phyloP scores from a whole-genome alignment of 2,113 vertebrate species.

The Elephantulus edwardii region DNA sequence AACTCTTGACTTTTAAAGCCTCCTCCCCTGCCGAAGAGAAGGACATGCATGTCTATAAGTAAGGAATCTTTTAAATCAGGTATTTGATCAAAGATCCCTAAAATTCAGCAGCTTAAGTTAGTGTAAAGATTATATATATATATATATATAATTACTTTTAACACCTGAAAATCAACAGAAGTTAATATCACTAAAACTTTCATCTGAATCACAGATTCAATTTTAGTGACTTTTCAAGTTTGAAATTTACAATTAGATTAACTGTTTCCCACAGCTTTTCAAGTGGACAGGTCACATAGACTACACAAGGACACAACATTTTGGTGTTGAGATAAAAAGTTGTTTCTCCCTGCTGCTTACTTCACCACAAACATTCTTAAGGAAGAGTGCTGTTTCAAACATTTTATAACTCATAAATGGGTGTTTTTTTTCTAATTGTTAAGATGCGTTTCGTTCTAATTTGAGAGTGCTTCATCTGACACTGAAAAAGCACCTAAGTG shows the following conservation, averaged over 20 bases:
- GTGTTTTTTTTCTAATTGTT: conserved; percentile 18
- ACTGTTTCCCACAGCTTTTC: conserved; percentile 40
- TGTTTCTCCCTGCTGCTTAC: conserved; percentile 48
- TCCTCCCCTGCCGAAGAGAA: conserved; percentile 58
- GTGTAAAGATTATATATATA: conserved; percentile 59
- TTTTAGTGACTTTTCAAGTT: conserved; percentile 32
- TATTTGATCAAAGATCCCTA: conserved; percentile 37
- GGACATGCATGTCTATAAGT: conserved; percentile 25
- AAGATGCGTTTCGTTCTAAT: conserved; percentile 16
- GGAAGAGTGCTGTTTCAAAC: neutral
- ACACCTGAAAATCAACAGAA: conserved; percentile 31
- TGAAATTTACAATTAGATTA: conserved; percentile 55
- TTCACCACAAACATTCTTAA: conserved; percentile 51
- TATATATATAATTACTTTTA: conserved; percentile 36
- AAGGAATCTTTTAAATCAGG: conserved; percentile 34
- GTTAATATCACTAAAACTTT: conserved; percentile 25
- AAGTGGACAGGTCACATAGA: neutral
- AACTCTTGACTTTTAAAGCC: conserved; percentile 58
- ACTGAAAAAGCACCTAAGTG: neutral
- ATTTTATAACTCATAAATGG: neutral
- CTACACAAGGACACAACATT: conserved; percentile 12
- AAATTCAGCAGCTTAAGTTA: conserved; percentile 55
- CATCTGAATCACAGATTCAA: conserved; percentile 34
- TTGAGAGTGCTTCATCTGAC: neutral
- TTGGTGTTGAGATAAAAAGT: conserved; percentile 43